A percentile compares a stretch with the other conserved stretches of the same genome.
Evolutionary conservation across 2,888 invertebrate species (phyloP).

Genomic region (Callosobruchus maculatus): DNA sequence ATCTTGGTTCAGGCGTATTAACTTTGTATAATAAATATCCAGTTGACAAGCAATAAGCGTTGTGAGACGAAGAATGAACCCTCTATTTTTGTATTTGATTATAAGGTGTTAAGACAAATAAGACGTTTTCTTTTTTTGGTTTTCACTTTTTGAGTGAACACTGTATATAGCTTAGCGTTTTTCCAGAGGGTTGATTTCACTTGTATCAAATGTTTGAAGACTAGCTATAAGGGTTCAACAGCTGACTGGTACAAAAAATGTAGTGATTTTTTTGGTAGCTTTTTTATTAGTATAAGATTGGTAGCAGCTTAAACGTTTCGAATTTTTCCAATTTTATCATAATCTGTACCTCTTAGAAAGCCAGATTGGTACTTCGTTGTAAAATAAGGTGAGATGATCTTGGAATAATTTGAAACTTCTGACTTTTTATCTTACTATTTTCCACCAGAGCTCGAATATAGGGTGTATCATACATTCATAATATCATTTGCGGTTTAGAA

Average conservation of each 20-base stretch:
- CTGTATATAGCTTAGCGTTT: conserved; percentile 39
- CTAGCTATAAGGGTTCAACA: conserved; percentile 17
- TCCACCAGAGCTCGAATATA: neutral
- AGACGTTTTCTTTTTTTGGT: conserved; percentile 39
- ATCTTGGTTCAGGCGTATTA: conserved; percentile 23
- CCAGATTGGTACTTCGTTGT: too few relatives aligned
- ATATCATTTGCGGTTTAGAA: neutral
- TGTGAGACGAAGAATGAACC: conserved; percentile 50
- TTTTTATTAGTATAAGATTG: neutral
- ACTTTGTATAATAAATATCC: conserved; percentile 42
- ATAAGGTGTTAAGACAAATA: conserved; percentile 41
- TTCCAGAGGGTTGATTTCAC: conserved; percentile 44
- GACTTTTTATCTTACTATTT: neutral
- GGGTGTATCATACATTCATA: neutral
- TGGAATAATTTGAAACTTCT: neutral
- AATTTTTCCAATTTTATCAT: neutral
- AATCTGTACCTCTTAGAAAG: neutral
- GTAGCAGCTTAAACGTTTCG: neutral
- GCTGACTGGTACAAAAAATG: neutral
- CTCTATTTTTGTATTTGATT: conserved; percentile 54
- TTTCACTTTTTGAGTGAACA: conserved; percentile 27
- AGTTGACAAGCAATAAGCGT: conserved; percentile 52
- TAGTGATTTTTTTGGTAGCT: neutral
- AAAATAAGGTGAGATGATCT: too few relatives aligned
- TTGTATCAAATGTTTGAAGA: conserved; percentile 31